These are phyloP conservation scores for Natrix natrix DNA, from an alignment of 2,797 vertebrate genomes.

Conservation along the genomic window DNA sequence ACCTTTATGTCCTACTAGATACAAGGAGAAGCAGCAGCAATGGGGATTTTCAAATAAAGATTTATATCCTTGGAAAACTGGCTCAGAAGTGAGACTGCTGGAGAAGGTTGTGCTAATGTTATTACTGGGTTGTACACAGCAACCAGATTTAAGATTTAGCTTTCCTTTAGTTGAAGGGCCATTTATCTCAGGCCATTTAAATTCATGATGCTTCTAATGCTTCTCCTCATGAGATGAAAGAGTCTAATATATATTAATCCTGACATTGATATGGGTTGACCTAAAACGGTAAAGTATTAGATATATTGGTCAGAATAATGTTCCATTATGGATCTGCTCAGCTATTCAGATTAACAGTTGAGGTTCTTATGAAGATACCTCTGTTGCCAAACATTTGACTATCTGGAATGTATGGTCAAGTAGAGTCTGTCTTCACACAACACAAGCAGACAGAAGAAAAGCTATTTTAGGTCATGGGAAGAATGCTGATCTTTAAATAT, in stretches of 20 bases:
- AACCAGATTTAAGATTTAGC: not conserved
- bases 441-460: not conserved
- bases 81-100: not conserved
- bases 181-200: not conserved
- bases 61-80: not conserved
- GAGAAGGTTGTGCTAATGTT: not conserved
- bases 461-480: not conserved
- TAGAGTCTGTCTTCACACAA: not conserved
- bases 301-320: not conserved
- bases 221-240: not conserved
- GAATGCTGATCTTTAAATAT: not conserved
- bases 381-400: not conserved
- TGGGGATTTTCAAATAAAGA: not conserved
- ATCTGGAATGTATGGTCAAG: not conserved
- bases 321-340: not conserved
- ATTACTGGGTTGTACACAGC: not conserved
- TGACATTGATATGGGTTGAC: not conserved
- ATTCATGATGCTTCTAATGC: not conserved
- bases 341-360: not conserved
- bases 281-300: not conserved
- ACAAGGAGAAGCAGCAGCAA: not conserved
- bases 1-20: not conserved
- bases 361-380: not conserved
- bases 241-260: not conserved
- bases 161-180: not conserved